Percentiles rank a stretch among this genome's conserved stretches.
Conservation (phyloP, 2,797 vertebrate species). For the Mormyrus hasselquistii region DNA sequence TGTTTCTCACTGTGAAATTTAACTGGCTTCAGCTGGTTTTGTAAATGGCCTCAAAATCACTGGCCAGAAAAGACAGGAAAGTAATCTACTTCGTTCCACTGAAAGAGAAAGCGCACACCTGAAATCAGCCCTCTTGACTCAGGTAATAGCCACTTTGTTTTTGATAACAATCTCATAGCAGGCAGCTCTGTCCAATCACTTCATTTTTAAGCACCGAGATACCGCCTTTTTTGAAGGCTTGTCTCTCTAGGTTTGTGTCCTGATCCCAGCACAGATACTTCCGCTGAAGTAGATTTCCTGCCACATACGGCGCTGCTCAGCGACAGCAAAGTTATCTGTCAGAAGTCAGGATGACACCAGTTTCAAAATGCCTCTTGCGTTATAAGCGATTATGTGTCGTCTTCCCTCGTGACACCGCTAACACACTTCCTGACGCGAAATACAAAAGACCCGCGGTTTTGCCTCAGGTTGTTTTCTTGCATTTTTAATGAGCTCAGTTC, state of each 20-base stretch:
- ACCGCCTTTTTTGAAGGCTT: not conserved
- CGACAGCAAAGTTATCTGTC: not conserved
- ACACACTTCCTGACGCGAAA: not conserved
- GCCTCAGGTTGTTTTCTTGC: not conserved
- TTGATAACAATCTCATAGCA: slow-evolving; percentile 1
- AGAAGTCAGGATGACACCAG: not conserved
- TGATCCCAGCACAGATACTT: not conserved
- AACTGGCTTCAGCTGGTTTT: slow-evolving; percentile 11
- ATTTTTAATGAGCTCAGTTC: not conserved
- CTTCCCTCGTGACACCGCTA: not conserved
- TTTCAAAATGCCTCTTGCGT: not conserved
- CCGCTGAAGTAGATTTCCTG: not conserved
- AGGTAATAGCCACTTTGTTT: slow-evolving; percentile 9
- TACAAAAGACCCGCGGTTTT: not conserved
- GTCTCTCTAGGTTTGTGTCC: not conserved
- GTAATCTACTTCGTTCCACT: not conserved
- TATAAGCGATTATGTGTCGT: not conserved
- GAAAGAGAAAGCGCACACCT: not conserved
- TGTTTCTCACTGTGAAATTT: not conserved
- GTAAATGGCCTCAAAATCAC: not conserved
- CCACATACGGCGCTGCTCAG: not conserved
- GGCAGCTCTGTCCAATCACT: not conserved
- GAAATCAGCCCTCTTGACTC: slow-evolving; percentile 9
- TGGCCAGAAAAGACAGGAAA: not conserved
- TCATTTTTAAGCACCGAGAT: not conserved